phyloP scores from a whole-genome alignment of 2,113 vertebrate species.

The Leuciscus idus region DNA sequence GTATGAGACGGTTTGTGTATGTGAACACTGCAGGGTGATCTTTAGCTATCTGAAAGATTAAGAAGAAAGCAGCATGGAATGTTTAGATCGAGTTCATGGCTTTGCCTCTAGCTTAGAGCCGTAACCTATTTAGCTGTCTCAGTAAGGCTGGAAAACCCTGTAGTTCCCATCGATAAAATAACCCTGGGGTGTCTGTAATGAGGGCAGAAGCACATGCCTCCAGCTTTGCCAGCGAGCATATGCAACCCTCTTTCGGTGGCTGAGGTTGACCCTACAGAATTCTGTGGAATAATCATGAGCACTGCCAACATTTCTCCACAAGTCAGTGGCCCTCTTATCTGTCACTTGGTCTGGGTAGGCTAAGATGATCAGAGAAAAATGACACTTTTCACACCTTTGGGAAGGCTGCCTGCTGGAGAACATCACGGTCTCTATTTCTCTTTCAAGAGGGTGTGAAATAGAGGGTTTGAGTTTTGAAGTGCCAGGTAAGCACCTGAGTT shows the following conservation, averaged over 20 bases:
- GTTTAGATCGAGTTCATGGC: conserved; percentile 27
- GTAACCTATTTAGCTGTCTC: conserved; percentile 35
- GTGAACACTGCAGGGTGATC: conserved; percentile 1
- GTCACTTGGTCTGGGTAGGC: conserved; percentile 6
- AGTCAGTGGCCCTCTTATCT: conserved; percentile 18
- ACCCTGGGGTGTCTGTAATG: conserved; percentile 60
- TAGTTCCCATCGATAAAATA: conserved; percentile 24
- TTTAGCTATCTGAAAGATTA: conserved; percentile 2
- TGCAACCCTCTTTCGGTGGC: conserved; percentile 51
- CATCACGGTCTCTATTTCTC: neutral
- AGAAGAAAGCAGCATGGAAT: conserved; percentile 18
- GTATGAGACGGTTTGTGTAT: conserved; percentile 16
- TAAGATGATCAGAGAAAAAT: conserved; percentile 7
- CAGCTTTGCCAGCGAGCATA: conserved; percentile 41
- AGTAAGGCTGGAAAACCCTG: conserved; percentile 41
- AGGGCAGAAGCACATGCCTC: conserved; percentile 54
- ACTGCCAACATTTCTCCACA: conserved; percentile 42
- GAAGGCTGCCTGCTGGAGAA: neutral
- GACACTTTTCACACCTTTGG: neutral
- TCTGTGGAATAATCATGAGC: conserved; percentile 54
- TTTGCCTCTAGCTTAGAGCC: conserved; percentile 43
- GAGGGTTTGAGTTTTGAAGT: conserved; percentile 23
- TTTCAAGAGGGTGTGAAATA: conserved; percentile 15
- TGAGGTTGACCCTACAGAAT: conserved; percentile 6
- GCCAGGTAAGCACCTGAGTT: conserved; percentile 1